Evolutionary conservation across 2,888 invertebrate genomes (phyloP), one percentile per base, ranked within the genome.

Genomic region (Lepidocyrtoides sp.): DNA sequence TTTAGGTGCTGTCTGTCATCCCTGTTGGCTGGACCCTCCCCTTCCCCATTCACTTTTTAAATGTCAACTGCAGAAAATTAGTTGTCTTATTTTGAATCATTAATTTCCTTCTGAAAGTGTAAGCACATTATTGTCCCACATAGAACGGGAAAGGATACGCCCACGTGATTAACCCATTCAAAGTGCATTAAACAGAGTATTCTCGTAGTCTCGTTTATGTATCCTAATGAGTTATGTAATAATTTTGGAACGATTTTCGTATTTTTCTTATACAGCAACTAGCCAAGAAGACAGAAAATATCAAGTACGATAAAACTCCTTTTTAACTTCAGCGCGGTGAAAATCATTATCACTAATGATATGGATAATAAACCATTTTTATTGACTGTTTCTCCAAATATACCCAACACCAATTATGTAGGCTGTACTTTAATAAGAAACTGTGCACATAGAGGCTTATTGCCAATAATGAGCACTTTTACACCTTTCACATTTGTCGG

Each of bases 31-130:
- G 69, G 69, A 69, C 44, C 44, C 44, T 51, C 54, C 60, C 60
- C 41, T 82, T 5, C 32, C 26, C 41, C 60, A 57, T 82, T 82
- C 41, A 5, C 41, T 82, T 51, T 82, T 44, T 60, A 82, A 82
- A 82, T 82, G 82, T 60, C 82, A 60, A 41, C 36, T 23, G 82
- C 17, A 84, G 66, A 69, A 82, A 72, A 88, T 79, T 69, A 81
- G 69, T 81, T 69, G 81, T 81, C 88, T 69, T 66, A 88, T 88
- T 88, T 88, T 84, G 75, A 84, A 77, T 85, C 79, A 84, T 85
- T 88, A 88, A 81, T 88, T 63, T 66, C 54, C 63, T 72, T 72
- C 5, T 20, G 44, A 7, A 69, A n/a, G 10, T 44, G 44, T 23
- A 12, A 12, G 23, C 0, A 48, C 54, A 54, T 36, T 36, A 36